Percentiles rank a stretch among this genome's conserved stretches.
Evolutionary conservation across 2,888 invertebrate species (phyloP).

Genomic region (Hololepta plana): DNA sequence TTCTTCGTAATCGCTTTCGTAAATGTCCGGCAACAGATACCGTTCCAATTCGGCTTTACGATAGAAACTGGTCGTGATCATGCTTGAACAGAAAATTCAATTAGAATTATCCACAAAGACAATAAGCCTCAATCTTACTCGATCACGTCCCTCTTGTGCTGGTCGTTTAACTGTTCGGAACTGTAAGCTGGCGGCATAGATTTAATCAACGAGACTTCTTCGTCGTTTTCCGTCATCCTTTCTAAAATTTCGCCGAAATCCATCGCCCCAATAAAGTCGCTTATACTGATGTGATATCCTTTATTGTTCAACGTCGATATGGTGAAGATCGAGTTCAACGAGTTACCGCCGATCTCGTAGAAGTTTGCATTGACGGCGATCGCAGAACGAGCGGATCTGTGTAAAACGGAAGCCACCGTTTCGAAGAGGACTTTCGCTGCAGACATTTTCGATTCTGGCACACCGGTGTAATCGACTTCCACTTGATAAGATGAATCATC

Average conservation of each 20-base stretch:
- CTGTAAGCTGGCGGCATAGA: slow-evolving; percentile 24
- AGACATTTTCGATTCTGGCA: slow-evolving; percentile 35
- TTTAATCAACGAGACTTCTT: slow-evolving; percentile 15
- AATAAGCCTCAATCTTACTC: slow-evolving; percentile 37
- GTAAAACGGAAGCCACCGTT: slow-evolving; percentile 54
- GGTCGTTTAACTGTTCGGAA: slow-evolving; percentile 35
- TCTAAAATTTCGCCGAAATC: slow-evolving; percentile 51
- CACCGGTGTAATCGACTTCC: slow-evolving; percentile 47
- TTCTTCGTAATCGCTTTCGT: slow-evolving; percentile 46
- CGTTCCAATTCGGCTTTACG: slow-evolving; percentile 72
- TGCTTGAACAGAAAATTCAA: slow-evolving; percentile 31
- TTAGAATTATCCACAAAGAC: background rate
- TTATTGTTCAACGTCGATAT: slow-evolving; percentile 58
- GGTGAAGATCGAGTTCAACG: slow-evolving; percentile 68
- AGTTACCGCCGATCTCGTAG: slow-evolving; percentile 74
- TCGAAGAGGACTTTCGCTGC: slow-evolving; percentile 54
- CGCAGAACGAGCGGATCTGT: slow-evolving; percentile 40
- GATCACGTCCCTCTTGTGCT: slow-evolving; percentile 47
- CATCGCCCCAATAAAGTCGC: slow-evolving; percentile 58
- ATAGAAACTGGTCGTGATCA: slow-evolving; percentile 71
- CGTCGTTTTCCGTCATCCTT: slow-evolving; percentile 33
- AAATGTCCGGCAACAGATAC: slow-evolving; percentile 53
- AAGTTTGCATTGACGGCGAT: slow-evolving; percentile 52
- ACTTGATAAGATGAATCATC: slow-evolving; percentile 36
- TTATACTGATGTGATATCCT: slow-evolving; percentile 65